Evolutionary conservation across 1,140 invertebrate species (phyloP).

Genomic region (Ceratosolen fusciceps): DNA sequence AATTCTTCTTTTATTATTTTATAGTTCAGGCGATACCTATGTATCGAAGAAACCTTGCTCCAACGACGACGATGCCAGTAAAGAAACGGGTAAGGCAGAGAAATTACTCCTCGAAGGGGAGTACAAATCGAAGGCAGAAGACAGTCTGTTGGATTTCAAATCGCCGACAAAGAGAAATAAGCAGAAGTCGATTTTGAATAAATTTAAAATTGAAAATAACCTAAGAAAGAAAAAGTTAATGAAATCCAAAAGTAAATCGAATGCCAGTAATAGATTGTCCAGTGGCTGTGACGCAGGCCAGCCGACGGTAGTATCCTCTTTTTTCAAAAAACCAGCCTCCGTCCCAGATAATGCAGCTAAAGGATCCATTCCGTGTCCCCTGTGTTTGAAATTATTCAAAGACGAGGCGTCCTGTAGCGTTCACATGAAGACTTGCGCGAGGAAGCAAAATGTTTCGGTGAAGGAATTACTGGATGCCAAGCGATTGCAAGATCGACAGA

Average conservation of each 20-base stretch:
- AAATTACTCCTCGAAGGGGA: constrained; percentile 9
- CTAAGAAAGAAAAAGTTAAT: constrained; percentile 43
- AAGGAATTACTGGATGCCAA: constrained; percentile 68
- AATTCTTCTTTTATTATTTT: constrained; percentile 11
- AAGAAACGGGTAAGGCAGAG: background rate
- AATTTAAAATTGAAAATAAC: constrained; percentile 48
- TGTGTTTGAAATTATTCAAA: constrained; percentile 67
- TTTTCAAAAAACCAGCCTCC: constrained; percentile 58
- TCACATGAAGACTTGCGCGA: constrained; percentile 72
- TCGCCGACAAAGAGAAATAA: constrained; percentile 54
- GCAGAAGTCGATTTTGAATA: constrained; percentile 38
- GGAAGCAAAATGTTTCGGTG: constrained; percentile 67
- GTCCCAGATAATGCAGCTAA: constrained; percentile 43
- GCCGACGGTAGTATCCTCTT: constrained; percentile 61
- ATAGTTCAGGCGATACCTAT: constrained; percentile 7
- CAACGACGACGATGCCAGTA: background rate
- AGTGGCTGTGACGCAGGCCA: constrained; percentile 34
- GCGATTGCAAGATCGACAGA: constrained; percentile 69
- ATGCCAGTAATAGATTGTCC: constrained; percentile 1
- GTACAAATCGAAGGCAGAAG: constrained; percentile 48
- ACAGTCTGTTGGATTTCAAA: constrained; percentile 64
- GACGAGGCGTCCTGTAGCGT: constrained; percentile 55
- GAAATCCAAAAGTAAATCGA: constrained; percentile 39
- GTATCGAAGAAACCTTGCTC: background rate
- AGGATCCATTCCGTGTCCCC: constrained; percentile 63